These are phyloP conservation scores for Apamea anceps DNA, from an alignment of 2,888 invertebrate genomes.

Conservation along the genomic window DNA sequence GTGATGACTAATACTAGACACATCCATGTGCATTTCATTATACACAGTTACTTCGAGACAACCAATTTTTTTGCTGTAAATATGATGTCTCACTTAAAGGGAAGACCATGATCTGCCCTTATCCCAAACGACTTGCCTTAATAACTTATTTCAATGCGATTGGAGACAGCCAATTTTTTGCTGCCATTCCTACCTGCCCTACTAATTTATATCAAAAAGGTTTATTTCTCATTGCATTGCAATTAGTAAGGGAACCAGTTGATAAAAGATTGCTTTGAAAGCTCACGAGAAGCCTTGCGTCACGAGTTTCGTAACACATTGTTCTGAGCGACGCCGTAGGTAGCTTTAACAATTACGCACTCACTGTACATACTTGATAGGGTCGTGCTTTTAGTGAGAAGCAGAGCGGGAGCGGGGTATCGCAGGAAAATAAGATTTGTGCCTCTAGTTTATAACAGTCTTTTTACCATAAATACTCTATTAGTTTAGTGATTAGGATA, in stretches of 20 bases:
- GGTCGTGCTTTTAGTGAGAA: neutral
- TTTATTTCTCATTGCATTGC: neutral
- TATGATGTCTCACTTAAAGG: neutral
- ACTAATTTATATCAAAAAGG: too few species aligned
- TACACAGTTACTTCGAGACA: neutral
- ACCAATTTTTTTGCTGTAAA: neutral
- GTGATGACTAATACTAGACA: neutral
- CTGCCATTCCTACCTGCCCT: too few species aligned
- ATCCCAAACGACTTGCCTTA: neutral
- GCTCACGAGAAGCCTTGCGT: slow-evolving; percentile 65
- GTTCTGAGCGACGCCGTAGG: slow-evolving; percentile 62
- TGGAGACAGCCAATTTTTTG: neutral
- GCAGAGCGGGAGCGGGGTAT: neutral
- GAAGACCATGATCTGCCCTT: neutral
- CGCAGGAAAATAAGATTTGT: neutral
- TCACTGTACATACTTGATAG: slow-evolving; percentile 32
- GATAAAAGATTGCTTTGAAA: slow-evolving; percentile 48
- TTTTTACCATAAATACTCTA: neutral
- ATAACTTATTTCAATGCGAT: neutral
- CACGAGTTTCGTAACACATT: slow-evolving; percentile 70
- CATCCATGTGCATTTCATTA: neutral
- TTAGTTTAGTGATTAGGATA: neutral
- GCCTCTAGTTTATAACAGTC: neutral
- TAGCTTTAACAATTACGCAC: slow-evolving; percentile 54
- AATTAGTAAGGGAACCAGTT: slow-evolving; percentile 19